A percentile compares a stretch with the other conserved stretches of the same genome.
These are phyloP conservation scores for Punctoribates punctum DNA, from an alignment of 2,888 invertebrate species.

Conservation along the genomic window DNA sequence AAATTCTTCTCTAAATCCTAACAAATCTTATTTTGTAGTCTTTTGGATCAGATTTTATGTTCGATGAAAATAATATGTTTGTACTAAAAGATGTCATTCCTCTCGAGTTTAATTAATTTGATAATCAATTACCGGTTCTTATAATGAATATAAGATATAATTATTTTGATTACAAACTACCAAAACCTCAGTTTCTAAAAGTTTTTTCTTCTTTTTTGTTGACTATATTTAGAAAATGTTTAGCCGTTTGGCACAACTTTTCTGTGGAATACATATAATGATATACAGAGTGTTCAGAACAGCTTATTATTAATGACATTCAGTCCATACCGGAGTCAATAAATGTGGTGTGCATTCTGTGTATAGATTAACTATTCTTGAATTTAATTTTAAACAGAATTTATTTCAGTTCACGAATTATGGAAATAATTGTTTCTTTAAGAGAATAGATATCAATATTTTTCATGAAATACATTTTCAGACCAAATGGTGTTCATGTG, in stretches of 20 bases:
- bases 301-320: constrained; percentile 19
- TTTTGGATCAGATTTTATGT: too few relatives aligned
- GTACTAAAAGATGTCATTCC: too few relatives aligned
- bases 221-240: not conserved
- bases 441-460: constrained; percentile 9
- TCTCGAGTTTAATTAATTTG: too few relatives aligned
- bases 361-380: not conserved
- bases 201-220: not conserved
- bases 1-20: too few relatives aligned
- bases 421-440: constrained; percentile 4
- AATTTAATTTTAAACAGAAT: not conserved
- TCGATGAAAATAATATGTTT: too few relatives aligned
- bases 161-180: too few relatives aligned
- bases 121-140: too few relatives aligned
- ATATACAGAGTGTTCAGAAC: not conserved
- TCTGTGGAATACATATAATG: not conserved
- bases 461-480: not conserved
- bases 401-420: constrained; percentile 13
- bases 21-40: too few relatives aligned
- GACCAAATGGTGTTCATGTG: not conserved
- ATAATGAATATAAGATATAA: too few relatives aligned
- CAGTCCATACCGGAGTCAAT: not conserved
- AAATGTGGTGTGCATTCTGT: not conserved
- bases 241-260: not conserved
- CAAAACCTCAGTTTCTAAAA: too few relatives aligned